Percentiles rank a stretch among this genome's conserved stretches.
phyloP scores from a whole-genome alignment of 2,113 vertebrate genomes.

The Penelope pileata region DNA sequence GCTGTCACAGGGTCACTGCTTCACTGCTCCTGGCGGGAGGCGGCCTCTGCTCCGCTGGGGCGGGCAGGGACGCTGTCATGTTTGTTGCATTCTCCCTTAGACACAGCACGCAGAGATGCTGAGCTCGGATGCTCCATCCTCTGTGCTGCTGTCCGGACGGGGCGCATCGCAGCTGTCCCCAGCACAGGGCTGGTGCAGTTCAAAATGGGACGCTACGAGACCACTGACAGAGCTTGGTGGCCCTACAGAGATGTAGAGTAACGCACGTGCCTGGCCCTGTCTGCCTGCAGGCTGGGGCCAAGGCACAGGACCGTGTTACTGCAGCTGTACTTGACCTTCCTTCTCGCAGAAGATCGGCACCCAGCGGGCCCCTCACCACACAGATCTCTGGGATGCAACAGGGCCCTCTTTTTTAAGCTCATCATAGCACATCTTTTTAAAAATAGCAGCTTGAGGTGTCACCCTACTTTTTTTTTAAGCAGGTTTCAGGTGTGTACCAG shows the following conservation, averaged over 20 bases:
- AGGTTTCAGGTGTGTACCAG: constrained; percentile 26
- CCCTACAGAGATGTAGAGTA: neutral
- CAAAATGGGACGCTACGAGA: neutral
- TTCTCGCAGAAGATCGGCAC: constrained; percentile 9
- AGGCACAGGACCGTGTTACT: constrained; percentile 38
- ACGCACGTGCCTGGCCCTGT: rapidly evolving
- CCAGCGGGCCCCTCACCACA: constrained; percentile 22
- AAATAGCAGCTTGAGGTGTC: constrained; percentile 52
- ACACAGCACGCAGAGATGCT: rapidly evolving
- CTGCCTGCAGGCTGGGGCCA: neutral
- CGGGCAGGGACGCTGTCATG: neutral
- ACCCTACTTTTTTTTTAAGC: constrained; percentile 18
- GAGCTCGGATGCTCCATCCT: neutral
- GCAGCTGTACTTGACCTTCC: constrained; percentile 54
- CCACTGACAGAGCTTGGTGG: neutral
- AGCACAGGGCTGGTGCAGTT: neutral
- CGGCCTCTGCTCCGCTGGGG: neutral
- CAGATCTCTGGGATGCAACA: constrained; percentile 22
- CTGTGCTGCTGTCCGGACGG: rapidly evolving
- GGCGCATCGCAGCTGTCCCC: neutral
- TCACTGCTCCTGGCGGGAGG: neutral
- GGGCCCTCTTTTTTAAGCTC: constrained; percentile 48
- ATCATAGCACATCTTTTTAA: constrained; percentile 42
- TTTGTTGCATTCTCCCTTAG: neutral
- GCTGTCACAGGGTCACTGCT: no score